Evolutionary conservation across 92 coral and sea anemone genomes (phyloP).

Genomic region (Desmophyllum pertusum): DNA sequence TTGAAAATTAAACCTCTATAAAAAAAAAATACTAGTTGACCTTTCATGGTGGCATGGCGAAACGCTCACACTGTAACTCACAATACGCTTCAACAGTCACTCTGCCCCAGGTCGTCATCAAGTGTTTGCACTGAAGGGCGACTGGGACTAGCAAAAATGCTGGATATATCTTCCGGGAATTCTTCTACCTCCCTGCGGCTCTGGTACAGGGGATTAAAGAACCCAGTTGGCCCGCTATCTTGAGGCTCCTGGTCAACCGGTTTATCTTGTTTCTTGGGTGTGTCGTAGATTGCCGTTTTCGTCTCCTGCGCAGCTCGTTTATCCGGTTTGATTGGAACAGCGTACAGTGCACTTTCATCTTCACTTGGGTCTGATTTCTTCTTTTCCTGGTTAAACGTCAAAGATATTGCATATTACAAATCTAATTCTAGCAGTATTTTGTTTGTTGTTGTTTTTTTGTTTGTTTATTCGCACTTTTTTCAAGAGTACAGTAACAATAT

Average conservation of each 20-base stretch:
- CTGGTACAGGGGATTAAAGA: slow-evolving; percentile 52
- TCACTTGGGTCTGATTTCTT: slow-evolving; percentile 2
- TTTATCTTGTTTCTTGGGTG: slow-evolving; percentile 28
- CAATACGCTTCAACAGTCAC: slow-evolving; percentile 42
- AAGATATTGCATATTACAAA: not conserved
- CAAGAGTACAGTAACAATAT: too few relatives aligned
- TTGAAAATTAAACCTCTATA: too few relatives aligned
- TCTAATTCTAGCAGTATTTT: too few relatives aligned
- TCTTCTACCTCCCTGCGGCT: slow-evolving; percentile 18
- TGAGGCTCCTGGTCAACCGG: slow-evolving; percentile 18
- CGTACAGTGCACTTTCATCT: slow-evolving; percentile 9
- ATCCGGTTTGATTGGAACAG: slow-evolving; percentile 11
- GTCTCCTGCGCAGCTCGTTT: not conserved
- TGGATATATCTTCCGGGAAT: slow-evolving; percentile 35
- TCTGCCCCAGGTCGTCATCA: slow-evolving; percentile 52
- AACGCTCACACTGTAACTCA: too few relatives aligned
- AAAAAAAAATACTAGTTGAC: too few relatives aligned
- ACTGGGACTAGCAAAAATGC: slow-evolving; percentile 28
- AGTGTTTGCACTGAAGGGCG: slow-evolving; percentile 8
- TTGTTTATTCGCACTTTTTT: too few relatives aligned
- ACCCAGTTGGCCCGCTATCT: slow-evolving; percentile 26
- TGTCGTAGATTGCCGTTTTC: slow-evolving; percentile 21
- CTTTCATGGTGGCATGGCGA: too few relatives aligned
- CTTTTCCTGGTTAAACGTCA: slow-evolving; percentile 2
- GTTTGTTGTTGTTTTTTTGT: too few relatives aligned